Percentiles rank a stretch among this genome's conserved stretches.
phyloP scores from a whole-genome alignment of 2,113 vertebrate species.

The Podarcis muralis region DNA sequence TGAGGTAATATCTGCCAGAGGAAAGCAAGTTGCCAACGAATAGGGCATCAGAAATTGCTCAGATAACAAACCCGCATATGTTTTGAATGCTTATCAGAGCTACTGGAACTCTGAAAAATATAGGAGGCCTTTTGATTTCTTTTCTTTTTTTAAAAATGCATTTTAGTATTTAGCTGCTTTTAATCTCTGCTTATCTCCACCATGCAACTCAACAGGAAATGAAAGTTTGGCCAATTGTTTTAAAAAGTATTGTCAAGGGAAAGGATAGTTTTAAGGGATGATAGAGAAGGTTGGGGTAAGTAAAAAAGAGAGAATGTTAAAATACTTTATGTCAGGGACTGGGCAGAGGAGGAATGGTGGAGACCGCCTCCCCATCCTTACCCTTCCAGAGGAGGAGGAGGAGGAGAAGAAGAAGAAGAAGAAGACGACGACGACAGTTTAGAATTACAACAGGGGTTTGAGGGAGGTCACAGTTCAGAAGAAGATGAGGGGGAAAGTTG shows the following conservation, averaged over 20 bases:
- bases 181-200: background rate
- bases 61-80: background rate
- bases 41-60: background rate
- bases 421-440: no score
- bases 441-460: no score
- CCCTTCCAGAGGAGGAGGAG: no score
- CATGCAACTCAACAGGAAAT: background rate
- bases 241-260: background rate
- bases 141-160: background rate
- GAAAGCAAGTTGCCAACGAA: background rate
- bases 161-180: background rate
- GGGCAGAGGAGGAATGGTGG: no score
- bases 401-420: no score
- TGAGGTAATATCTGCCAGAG: background rate
- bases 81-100: background rate
- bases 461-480: no score
- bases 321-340: no score
- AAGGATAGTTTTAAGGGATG: background rate
- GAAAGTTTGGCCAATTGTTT: rapidly evolving
- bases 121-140: background rate
- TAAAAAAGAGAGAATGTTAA: no score
- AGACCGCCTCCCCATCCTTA: no score
- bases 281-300: no score
- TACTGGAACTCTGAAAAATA: background rate
- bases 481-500: no score